These are phyloP conservation scores for Haliclona indistincta DNA, from an alignment of 37 sponge, comb jelly and placozoan genomes.

Conservation along the genomic window DNA sequence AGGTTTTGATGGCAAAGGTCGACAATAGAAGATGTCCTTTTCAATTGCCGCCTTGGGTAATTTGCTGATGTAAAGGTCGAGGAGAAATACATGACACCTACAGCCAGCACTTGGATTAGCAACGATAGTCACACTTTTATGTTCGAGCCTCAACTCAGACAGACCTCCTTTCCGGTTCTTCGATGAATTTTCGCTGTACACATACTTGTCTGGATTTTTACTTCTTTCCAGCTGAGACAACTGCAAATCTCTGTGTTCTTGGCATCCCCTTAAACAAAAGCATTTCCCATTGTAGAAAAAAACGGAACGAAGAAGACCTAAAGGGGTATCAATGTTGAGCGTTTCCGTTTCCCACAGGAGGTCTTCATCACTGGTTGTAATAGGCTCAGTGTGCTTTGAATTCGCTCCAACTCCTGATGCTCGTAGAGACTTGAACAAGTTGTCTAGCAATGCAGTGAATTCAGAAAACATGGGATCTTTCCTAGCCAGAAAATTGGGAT, in stretches of 20 bases:
- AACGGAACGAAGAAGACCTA: neutral
- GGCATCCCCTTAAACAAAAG: conserved; percentile 2
- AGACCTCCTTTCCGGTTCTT: conserved; percentile 24
- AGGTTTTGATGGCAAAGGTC: too few species aligned
- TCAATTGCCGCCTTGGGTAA: too few species aligned
- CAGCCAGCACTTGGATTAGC: neutral
- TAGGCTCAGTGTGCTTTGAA: neutral
- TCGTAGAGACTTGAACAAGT: neutral
- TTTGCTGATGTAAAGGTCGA: conserved; percentile 6
- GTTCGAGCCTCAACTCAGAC: neutral
- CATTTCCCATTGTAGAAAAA: conserved; percentile 17
- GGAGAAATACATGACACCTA: conserved; percentile 1
- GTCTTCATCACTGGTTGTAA: neutral
- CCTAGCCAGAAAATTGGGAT: conserved; percentile 1
- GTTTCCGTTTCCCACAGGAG: neutral
- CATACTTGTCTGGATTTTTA: conserved; percentile 8
- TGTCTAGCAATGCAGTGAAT: neutral
- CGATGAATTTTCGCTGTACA: conserved; percentile 25
- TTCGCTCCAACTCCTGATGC: neutral
- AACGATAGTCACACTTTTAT: conserved; percentile 10
- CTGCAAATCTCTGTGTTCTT: conserved; percentile 8
- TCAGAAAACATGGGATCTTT: neutral
- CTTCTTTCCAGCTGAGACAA: conserved; percentile 10
- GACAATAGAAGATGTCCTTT: too few species aligned
- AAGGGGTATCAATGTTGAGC: neutral